Base-by-base conservation (phyloP, 2,113 vertebrate species). In the Typhlomys cinereus region DNA sequence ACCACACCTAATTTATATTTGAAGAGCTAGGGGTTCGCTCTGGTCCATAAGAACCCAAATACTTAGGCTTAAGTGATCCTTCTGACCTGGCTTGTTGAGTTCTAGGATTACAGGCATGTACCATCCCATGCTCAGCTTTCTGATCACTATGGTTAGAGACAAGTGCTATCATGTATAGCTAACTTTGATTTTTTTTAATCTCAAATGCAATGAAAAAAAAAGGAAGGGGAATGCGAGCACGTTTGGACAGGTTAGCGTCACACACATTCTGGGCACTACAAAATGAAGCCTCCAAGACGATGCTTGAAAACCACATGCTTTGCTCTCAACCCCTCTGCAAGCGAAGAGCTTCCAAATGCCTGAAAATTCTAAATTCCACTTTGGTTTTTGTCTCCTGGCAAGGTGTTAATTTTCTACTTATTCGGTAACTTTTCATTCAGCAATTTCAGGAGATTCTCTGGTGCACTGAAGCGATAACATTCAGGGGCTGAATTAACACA, bases 191-290 rank as follows among this genome's bases (percentile, higher is more conserved):
- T 4, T n/a, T 83, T 78, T 88, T 48, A 73, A 78, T 83, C 14
- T 7, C 57, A 93, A 80, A 44, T 41, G 12, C 46, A 50, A 83
- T 57, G 46, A 88, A 94, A 71, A 71, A n/a, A n/a, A n/a, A n/a
- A n/a, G n/a, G n/a, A n/a, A n/a, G n/a, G n/a, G n/a, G n/a, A n/a
- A n/a, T n/a, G n/a, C n/a, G n/a, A n/a, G n/a, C n/a, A n/a, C n/a
- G n/a, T n/a, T n/a, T n/a, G n/a, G n/a, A n/a, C n/a, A n/a, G n/a
- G n/a, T n/a, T n/a, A n/a, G n/a, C n/a, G n/a, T n/a, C n/a, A n/a
- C n/a, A n/a, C n/a, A n/a, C n/a, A n/a, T n/a, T n/a, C n/a, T n/a
- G n/a, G n/a, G n/a, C n/a, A 1, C 18, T 46, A 64, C 52, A 70
- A 64, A 67, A 13, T 54, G 46, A 4, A 85, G 31, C 31, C 62